Conservation (phyloP, 1,140 invertebrate genomes). For the Drosophila nikananu region DNA sequence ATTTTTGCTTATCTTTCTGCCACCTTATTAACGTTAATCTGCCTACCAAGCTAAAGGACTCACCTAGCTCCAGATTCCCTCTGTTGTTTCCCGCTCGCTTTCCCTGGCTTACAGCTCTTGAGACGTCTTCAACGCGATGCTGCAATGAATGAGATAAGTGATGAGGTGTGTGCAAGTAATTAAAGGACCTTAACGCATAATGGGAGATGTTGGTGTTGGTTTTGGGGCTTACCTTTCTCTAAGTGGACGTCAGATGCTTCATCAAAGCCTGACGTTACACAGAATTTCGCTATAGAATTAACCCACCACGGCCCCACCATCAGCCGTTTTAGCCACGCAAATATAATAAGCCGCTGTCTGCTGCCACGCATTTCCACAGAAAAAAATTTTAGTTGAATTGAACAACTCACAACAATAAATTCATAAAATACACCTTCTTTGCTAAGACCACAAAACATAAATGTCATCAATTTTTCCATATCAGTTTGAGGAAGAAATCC, state of each 20-base stretch:
- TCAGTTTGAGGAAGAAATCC: background rate
- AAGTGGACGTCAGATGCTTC: conserved; percentile 13
- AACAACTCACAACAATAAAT: background rate
- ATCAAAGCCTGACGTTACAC: conserved; percentile 16
- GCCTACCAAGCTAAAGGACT: background rate
- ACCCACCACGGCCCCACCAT: background rate
- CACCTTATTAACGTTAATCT: background rate
- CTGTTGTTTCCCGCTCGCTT: background rate
- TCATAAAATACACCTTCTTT: background rate
- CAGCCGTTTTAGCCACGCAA: conserved; percentile 25
- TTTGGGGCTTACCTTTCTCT: background rate
- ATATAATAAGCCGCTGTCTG: conserved; percentile 61
- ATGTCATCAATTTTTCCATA: background rate
- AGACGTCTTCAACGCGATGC: conserved; percentile 29
- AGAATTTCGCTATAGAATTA: conserved; percentile 11
- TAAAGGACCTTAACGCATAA: conserved; percentile 58
- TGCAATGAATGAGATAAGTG: conserved; percentile 66
- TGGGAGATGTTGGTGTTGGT: conserved; percentile 24
- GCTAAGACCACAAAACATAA: background rate
- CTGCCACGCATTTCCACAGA: background rate
- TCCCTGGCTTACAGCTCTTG: conserved; percentile 9
- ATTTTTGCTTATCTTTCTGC: background rate
- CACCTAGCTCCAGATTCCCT: conserved; percentile 19
- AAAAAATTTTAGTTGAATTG: background rate
- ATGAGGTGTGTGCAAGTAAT: conserved; percentile 52